Base-by-base conservation (phyloP, 2,797 vertebrate genomes). In the Agapornis canus region DNA sequence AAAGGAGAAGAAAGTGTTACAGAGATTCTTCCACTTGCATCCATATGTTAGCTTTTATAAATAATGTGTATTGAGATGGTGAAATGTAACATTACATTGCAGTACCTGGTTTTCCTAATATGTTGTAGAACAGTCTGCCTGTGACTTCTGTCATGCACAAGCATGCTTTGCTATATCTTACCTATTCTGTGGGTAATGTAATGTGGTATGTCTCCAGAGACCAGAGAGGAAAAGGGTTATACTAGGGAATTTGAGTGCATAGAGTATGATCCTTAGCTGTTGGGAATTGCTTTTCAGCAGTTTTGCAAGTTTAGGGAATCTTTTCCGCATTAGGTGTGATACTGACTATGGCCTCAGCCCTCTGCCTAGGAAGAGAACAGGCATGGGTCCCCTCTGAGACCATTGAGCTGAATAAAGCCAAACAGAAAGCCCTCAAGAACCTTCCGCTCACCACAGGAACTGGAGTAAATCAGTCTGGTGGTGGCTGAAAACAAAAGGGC, bases 1-100 rank as follows among this genome's bases (percentile, higher is more conserved):
- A 65, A 73, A 88, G 63, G 60, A 73, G 52, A 78, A 56, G 26
- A 27, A 75, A 75, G 61, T 64, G 27, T 95, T 95, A 64, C 21
- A 71, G 59, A 95, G 47, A 90, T 88, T 94, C 86, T 73, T 92
- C 72, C 47, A 15, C 77, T 94, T 77, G 48, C 88, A 91, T 54
- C 83, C 73, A 80, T 43, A 2, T 49, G 39, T 71, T 51, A 75
- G 77, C 71, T 86, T 79, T 27, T 18, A 56, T 59, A 48, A 65
- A 21, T 23, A 40, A 21, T 5, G 3, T 48, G 25, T 40, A 9
- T 70, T 86, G 47, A 85, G 25, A 11, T 5, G 10, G 6, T 60
- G 56, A 91, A 49, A 35, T 14, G 1, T 29, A 49, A 27, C 21
- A 2, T 27, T 75, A 20, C 82, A 72, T 57, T 57, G 77, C 71